Evolutionary conservation across 2,888 invertebrate genomes (phyloP).

Genomic region (Cheiracanthium punctorium): DNA sequence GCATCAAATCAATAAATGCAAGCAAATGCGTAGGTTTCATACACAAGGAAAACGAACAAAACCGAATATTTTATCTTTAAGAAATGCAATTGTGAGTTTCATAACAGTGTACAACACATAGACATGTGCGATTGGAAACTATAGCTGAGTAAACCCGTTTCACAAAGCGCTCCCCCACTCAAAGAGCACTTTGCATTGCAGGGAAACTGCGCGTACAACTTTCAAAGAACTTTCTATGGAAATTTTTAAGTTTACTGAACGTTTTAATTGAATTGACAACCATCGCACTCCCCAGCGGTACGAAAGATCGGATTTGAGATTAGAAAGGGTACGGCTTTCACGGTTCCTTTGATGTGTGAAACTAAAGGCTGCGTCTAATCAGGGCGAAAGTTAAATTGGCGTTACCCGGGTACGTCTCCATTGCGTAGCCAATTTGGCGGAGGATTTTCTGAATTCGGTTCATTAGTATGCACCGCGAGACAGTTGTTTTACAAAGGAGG

Average conservation of each 20-base stretch:
- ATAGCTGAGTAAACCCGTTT: too few relatives aligned
- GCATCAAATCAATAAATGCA: too few relatives aligned
- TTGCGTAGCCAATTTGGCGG: not conserved
- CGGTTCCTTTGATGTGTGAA: not conserved
- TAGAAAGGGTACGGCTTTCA: not conserved
- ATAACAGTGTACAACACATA: too few relatives aligned
- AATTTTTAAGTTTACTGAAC: not conserved
- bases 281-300: not conserved
- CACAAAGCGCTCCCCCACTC: too few relatives aligned
- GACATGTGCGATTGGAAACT: too few relatives aligned
- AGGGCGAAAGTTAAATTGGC: constrained; percentile 1
- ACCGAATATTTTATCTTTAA: too few relatives aligned
- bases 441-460: not conserved
- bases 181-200: too few relatives aligned
- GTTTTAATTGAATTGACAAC: not conserved
- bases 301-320: not conserved
- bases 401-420: not conserved
- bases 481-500: not conserved
- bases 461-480: not conserved
- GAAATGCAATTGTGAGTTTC: too few relatives aligned
- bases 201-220: too few relatives aligned
- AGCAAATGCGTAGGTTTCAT: too few relatives aligned
- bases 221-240: too few relatives aligned
- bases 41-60: too few relatives aligned
- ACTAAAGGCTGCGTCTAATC: constrained; percentile 1